These are phyloP conservation scores for Pseudonaja textilis DNA, from an alignment of 2,113 vertebrate genomes.

Conservation along the genomic window DNA sequence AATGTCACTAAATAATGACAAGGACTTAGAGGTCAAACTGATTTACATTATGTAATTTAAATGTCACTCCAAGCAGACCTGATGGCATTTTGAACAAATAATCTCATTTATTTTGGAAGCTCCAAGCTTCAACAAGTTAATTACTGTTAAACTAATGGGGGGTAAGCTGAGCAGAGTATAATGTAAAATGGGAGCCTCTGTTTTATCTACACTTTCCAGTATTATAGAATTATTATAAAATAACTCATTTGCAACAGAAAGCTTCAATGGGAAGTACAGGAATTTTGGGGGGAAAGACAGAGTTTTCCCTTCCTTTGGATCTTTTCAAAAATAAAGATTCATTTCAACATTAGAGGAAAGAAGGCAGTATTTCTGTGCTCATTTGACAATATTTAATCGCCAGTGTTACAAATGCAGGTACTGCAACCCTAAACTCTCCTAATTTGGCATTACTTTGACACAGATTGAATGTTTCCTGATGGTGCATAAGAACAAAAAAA, in stretches of 20 bases:
- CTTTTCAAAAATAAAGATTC: conserved; percentile 5
- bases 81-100: conserved; percentile 79
- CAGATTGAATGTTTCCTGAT: background rate
- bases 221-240: conserved; percentile 61
- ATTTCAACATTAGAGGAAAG: conserved; percentile 19
- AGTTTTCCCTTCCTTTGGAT: conserved; percentile 34
- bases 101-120: conserved; percentile 75
- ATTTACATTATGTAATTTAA: conserved; percentile 81
- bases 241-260: conserved; percentile 56
- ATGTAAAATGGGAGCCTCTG: conserved; percentile 38
- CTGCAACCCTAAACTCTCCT: background rate
- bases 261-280: conserved; percentile 45
- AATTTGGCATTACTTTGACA: background rate
- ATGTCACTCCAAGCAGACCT: conserved; percentile 74
- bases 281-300: conserved; percentile 23
- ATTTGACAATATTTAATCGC: background rate
- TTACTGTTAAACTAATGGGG: conserved; percentile 65
- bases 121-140: conserved; percentile 67
- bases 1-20: conserved; percentile 74
- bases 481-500: background rate
- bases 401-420: background rate
- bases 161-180: conserved; percentile 51
- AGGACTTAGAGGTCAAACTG: conserved; percentile 71
- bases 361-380: conserved; percentile 29
- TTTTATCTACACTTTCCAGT: conserved; percentile 56